Conservation (phyloP, 2,113 vertebrate genomes). For the Cavia aperea region DNA sequence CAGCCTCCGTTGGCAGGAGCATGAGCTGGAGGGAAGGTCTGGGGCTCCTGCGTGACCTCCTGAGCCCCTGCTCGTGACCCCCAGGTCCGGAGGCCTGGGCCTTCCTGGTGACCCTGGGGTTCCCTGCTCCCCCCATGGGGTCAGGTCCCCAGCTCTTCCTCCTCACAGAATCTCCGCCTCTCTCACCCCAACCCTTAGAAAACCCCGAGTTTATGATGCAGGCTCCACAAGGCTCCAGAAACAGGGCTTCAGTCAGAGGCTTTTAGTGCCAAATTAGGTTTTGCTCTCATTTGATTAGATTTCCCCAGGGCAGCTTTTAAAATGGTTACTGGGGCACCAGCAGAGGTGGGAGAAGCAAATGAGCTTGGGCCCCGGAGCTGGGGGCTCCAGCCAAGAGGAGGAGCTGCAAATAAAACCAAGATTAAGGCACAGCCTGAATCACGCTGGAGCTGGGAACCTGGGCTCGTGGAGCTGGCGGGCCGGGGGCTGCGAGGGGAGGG, state of each 20-base stretch:
- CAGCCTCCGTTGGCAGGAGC: background rate
- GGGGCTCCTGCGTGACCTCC: background rate
- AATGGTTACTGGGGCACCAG: conserved; percentile 52
- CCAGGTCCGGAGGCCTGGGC: background rate
- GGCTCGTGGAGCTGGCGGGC: background rate
- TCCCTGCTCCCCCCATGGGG: background rate
- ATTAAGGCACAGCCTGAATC: background rate
- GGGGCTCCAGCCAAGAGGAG: conserved; percentile 20
- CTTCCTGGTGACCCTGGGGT: background rate
- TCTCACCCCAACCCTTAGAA: background rate
- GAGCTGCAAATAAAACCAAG: conserved; percentile 36
- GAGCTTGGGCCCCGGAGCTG: conserved; percentile 18
- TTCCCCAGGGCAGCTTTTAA: conserved; percentile 59
- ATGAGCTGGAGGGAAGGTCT: background rate
- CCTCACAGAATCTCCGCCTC: background rate
- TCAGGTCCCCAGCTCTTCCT: conserved; percentile 16
- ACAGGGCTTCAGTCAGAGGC: conserved; percentile 54
- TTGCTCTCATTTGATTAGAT: conserved; percentile 65
- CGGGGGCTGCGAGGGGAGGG: background rate
- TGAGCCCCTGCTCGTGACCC: background rate
- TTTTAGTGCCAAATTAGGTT: conserved; percentile 65
- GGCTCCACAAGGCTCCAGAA: conserved; percentile 41
- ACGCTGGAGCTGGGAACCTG: background rate
- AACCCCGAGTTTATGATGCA: conserved; percentile 3
- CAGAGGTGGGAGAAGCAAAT: conserved; percentile 56